phyloP scores from a whole-genome alignment of 2,888 invertebrate genomes.

The Tinea trinotella region DNA sequence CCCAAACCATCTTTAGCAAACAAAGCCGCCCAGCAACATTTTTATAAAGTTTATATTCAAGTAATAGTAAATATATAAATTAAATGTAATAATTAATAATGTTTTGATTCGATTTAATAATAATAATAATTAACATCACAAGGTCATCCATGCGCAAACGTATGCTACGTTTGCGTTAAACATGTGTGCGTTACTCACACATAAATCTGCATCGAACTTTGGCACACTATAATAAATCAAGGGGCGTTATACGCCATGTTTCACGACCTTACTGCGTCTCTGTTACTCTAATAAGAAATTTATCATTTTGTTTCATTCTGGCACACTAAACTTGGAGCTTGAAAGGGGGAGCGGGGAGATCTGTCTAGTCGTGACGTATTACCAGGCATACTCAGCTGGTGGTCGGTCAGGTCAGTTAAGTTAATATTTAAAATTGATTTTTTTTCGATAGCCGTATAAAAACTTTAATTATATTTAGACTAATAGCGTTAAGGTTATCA shows the following conservation, averaged over 20 bases:
- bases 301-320: slow-evolving; percentile 49
- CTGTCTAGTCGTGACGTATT: slow-evolving; percentile 72
- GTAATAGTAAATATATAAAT: too few relatives aligned
- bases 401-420: slow-evolving; percentile 52
- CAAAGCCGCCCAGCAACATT: too few relatives aligned
- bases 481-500: not conserved
- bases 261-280: slow-evolving; percentile 57
- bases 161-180: too few relatives aligned
- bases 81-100: too few relatives aligned
- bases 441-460: not conserved
- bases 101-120: slow-evolving; percentile 22
- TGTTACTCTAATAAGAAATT: slow-evolving; percentile 46
- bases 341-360: slow-evolving; percentile 52
- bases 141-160: slow-evolving; percentile 18
- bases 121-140: not conserved
- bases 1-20: too few relatives aligned
- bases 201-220: slow-evolving; percentile 58
- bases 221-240: slow-evolving; percentile 71
- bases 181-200: slow-evolving; percentile 49
- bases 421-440: slow-evolving; percentile 8
- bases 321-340: slow-evolving; percentile 46
- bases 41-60: too few relatives aligned
- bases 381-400: slow-evolving; percentile 58
- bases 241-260: slow-evolving; percentile 74
- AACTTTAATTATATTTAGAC: not conserved